Evolutionary conservation across 2,113 vertebrate species (phyloP).

Genomic region (Prunella fulvescens): DNA sequence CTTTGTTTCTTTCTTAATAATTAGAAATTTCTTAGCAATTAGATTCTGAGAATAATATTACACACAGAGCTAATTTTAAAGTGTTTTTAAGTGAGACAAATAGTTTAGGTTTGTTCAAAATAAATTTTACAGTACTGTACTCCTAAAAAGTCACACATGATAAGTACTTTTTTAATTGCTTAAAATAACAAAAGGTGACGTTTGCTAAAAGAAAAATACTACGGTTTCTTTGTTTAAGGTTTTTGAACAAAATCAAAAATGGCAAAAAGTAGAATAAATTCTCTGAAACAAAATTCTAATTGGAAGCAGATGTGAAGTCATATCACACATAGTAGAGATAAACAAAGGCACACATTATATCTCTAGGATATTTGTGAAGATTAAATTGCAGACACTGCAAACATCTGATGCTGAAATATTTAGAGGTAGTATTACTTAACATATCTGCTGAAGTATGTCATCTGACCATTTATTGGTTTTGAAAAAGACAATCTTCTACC

Average conservation of each 20-base stretch:
- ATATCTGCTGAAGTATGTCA: neutral
- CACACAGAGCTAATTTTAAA: neutral
- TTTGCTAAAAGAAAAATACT: neutral
- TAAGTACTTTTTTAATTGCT: neutral
- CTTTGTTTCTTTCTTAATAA: neutral
- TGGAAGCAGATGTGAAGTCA: neutral
- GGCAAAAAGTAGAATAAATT: neutral
- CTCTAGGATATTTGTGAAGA: neutral
- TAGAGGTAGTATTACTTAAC: neutral
- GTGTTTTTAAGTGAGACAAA: neutral
- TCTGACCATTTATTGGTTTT: neutral
- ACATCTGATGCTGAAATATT: neutral
- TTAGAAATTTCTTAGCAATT: neutral
- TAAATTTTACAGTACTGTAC: neutral
- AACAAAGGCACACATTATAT: neutral
- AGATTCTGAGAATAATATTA: neutral
- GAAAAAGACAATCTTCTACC: neutral
- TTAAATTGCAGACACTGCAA: neutral
- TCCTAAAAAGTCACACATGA: neutral
- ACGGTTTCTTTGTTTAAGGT: neutral
- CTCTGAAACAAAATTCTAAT: neutral
- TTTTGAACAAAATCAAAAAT: neutral
- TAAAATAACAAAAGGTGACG: neutral
- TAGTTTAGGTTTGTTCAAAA: neutral
- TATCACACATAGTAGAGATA: neutral